Evolutionary conservation across 2,113 vertebrate genomes (phyloP).

Genomic region (Urocitellus parryii): DNA sequence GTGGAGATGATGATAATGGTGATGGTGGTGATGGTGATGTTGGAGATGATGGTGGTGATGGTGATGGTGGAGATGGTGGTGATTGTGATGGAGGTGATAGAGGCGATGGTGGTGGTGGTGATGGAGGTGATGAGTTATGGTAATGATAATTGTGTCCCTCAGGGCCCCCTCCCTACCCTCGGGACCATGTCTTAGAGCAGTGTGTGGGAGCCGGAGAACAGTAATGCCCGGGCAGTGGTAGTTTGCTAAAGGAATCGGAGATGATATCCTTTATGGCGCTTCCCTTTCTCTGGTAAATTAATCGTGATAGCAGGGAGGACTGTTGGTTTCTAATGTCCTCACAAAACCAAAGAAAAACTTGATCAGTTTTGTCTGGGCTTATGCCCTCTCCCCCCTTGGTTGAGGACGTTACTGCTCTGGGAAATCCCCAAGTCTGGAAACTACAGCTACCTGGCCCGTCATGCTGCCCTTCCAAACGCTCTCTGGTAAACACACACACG

Average conservation of each 20-base stretch:
- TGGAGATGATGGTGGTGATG: no score
- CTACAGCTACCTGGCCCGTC: neutral
- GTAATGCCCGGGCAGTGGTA: no score
- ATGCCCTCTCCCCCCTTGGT: neutral
- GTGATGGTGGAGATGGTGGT: neutral
- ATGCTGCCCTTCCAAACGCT: neutral
- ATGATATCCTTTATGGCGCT: rapidly evolving
- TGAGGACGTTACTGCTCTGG: neutral
- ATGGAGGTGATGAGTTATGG: no score
- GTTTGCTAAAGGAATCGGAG: neutral
- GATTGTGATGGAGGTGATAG: no score
- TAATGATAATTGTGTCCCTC: neutral
- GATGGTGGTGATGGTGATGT: neutral
- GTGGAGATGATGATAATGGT: no score
- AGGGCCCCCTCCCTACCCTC: no score
- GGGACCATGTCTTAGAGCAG: neutral
- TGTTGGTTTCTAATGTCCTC: neutral
- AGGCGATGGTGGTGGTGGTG: no score
- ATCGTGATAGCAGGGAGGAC: neutral
- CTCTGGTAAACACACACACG: neutral
- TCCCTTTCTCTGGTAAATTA: neutral
- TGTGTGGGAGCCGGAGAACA: neutral
- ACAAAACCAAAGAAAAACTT: neutral
- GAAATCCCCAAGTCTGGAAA: neutral
- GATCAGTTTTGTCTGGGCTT: neutral